A percentile compares a stretch with the other conserved stretches of the same genome.
These are phyloP conservation scores for Caerostris extrusa DNA, from an alignment of 1,140 invertebrate genomes.

Conservation along the genomic window DNA sequence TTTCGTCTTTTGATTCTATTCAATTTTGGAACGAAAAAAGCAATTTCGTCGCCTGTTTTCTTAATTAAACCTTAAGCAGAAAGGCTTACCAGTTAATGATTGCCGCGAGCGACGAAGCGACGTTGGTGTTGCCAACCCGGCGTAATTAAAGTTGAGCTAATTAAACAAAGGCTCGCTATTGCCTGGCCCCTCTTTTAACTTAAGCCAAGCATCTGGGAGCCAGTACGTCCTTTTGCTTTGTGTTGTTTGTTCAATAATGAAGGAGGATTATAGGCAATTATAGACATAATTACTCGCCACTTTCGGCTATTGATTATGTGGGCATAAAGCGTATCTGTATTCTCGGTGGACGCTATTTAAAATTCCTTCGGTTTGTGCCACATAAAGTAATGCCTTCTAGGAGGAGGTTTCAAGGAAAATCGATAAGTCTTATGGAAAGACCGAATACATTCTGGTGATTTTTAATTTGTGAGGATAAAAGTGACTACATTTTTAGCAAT, in stretches of 20 bases:
- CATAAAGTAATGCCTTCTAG: not conserved
- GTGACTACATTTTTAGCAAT: too few species aligned
- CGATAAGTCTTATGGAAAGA: not conserved
- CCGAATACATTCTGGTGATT: too few species aligned
- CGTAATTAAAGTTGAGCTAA: slow-evolving; percentile 71
- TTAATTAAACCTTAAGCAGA: slow-evolving; percentile 74
- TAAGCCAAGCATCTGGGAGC: slow-evolving; percentile 64
- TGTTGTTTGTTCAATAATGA: slow-evolving; percentile 72
- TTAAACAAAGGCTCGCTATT: slow-evolving; percentile 56
- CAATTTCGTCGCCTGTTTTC: slow-evolving; percentile 57
- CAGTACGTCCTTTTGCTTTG: slow-evolving; percentile 53
- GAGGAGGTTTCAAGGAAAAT: not conserved
- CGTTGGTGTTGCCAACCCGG: slow-evolving; percentile 16
- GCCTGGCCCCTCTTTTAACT: slow-evolving; percentile 33
- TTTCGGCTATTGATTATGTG: slow-evolving; percentile 58
- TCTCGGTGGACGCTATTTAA: slow-evolving; percentile 29
- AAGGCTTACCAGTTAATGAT: slow-evolving; percentile 72
- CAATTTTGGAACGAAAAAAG: slow-evolving; percentile 38
- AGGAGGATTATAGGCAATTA: slow-evolving; percentile 70
- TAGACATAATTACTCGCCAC: slow-evolving; percentile 70
- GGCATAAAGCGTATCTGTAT: slow-evolving; percentile 25
- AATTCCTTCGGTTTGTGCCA: not conserved
- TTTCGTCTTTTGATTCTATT: not conserved
- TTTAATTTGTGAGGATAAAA: too few species aligned
- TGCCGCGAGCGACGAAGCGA: slow-evolving; percentile 21